A percentile compares a stretch with the other conserved stretches of the same genome.
Conservation (phyloP, 37 sponge, comb jelly and placozoan species). For the Agelas oroides region DNA sequence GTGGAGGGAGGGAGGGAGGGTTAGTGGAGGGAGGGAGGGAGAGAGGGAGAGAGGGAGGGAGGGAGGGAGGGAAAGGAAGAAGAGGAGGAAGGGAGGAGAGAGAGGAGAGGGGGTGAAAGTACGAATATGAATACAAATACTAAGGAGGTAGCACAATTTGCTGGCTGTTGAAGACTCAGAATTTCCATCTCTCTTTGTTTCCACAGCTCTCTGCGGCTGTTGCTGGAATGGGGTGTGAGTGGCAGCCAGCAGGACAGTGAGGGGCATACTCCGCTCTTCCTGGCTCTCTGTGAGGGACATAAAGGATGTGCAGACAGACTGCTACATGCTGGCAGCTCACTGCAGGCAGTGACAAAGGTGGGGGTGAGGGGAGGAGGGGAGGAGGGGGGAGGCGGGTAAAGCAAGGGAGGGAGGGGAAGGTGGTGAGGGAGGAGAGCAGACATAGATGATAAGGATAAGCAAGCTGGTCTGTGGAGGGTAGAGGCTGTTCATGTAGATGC, state of each 20-base stretch:
- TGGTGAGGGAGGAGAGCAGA: no score
- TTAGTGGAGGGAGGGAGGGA: neutral
- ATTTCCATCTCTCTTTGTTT: neutral
- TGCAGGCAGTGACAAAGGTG: conserved; percentile 29
- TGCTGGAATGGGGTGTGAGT: conserved; percentile 24
- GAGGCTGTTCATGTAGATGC: no score
- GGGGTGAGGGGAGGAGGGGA: no score
- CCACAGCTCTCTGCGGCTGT: conserved; percentile 25
- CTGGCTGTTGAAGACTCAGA: neutral
- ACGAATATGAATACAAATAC: neutral
- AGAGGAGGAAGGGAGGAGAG: no score
- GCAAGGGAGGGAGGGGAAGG: no score
- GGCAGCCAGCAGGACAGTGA: conserved; percentile 10
- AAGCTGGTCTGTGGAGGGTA: no score
- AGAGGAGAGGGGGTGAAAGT: no score
- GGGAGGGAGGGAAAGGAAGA: no score
- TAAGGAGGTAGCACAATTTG: no score
- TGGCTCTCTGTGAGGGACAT: conserved; percentile 40
- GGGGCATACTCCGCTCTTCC: conserved; percentile 45
- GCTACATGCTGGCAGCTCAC: conserved; percentile 4
- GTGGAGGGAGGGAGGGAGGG: no score
- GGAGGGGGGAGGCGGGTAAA: no score
- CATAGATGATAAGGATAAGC: no score
- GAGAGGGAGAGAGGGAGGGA: neutral
- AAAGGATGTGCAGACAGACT: conserved; percentile 13